Percentiles rank a stretch among this genome's conserved stretches.
phyloP scores from a whole-genome alignment of 2,113 vertebrate species.

The Antennarius striatus region DNA sequence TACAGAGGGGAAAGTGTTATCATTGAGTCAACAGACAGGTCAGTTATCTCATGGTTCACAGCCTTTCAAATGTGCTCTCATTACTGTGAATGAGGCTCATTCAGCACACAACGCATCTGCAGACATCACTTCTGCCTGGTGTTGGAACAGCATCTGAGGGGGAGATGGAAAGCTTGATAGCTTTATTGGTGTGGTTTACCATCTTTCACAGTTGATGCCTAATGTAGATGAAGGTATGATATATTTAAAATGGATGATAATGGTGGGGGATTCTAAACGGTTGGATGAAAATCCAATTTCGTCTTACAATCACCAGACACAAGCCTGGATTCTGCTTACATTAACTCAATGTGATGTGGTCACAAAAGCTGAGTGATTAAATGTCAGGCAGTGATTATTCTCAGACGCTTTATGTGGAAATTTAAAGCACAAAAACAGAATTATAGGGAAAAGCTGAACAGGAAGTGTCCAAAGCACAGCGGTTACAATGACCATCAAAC shows the following conservation, averaged over 20 bases:
- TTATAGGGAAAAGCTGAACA: background rate
- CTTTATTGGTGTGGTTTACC: constrained; percentile 47
- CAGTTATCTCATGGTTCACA: constrained; percentile 71
- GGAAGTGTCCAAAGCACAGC: background rate
- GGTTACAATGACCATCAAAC: too few species aligned
- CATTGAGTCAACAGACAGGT: constrained; percentile 60
- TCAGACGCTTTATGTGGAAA: constrained; percentile 37
- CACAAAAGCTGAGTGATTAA: constrained; percentile 57
- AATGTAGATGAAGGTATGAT: constrained; percentile 55
- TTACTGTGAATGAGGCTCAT: constrained; percentile 63
- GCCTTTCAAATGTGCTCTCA: constrained; percentile 63
- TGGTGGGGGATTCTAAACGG: constrained; percentile 56
- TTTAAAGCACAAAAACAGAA: constrained; percentile 16
- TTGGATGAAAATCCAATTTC: constrained; percentile 74
- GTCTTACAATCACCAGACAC: constrained; percentile 64
- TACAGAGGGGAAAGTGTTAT: constrained; percentile 35
- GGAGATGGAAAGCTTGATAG: constrained; percentile 39
- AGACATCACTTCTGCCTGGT: constrained; percentile 34
- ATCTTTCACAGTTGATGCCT: constrained; percentile 36
- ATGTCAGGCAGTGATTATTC: constrained; percentile 57
- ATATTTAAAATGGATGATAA: constrained; percentile 64
- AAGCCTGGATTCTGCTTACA: constrained; percentile 40
- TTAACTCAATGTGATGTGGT: constrained; percentile 59
- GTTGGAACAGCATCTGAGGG: constrained; percentile 51
- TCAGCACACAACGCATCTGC: constrained; percentile 49